Percentiles rank a stretch among this genome's conserved stretches.
These are phyloP conservation scores for Meriones psammophilus DNA, from an alignment of 2,797 vertebrate species.

Conservation along the genomic window DNA sequence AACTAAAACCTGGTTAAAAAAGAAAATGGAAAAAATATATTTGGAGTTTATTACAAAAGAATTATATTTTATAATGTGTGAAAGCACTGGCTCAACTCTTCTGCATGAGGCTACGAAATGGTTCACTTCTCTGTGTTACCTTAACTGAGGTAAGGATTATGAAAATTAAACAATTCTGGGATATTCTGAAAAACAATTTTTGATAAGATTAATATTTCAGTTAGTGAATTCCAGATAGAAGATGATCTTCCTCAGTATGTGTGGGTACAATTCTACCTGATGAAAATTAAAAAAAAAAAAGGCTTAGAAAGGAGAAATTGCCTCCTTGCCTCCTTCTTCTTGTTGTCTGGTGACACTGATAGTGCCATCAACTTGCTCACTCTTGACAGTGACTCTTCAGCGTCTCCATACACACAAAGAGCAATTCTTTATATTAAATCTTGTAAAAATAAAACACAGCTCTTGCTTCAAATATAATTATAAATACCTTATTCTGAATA, in stretches of 20 bases:
- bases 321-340: no score
- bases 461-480: not conserved
- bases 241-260: not conserved
- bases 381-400: not conserved
- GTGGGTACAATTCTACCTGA: fast-evolving
- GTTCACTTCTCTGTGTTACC: not conserved
- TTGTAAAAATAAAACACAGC: not conserved
- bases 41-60: not conserved
- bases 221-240: not conserved
- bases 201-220: not conserved
- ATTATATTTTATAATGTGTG: not conserved
- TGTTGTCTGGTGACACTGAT: not conserved
- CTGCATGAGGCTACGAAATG: not conserved
- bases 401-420: not conserved
- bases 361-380: no score
- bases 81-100: not conserved
- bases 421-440: not conserved
- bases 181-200: not conserved
- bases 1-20: not conserved
- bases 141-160: not conserved
- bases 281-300: not conserved
- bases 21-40: not conserved
- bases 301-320: fast-evolving
- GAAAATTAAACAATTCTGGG: not conserved
- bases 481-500: not conserved